Conservation (phyloP, 2,797 vertebrate species). For the Gephyroberyx darwinii region DNA sequence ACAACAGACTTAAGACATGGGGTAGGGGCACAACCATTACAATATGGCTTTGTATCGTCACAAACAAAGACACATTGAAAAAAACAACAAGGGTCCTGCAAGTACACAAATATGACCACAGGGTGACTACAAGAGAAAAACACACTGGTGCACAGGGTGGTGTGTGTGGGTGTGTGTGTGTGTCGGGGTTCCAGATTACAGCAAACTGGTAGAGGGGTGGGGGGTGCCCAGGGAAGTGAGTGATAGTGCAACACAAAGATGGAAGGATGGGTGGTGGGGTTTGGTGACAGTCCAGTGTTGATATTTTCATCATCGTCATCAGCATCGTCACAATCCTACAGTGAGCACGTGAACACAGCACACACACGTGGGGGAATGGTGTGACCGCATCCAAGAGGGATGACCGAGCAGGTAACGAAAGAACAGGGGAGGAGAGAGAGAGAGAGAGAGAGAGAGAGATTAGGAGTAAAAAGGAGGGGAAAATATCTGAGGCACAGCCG, state of each 20-base stretch:
- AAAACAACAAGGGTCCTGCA: conserved; percentile 66
- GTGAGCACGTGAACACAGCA: conserved; percentile 58
- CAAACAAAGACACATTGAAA: conserved; percentile 44
- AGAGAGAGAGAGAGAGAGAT: conserved; percentile 14
- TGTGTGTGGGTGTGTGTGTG: conserved; percentile 38
- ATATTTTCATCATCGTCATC: conserved; percentile 25
- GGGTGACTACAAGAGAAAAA: conserved; percentile 51
- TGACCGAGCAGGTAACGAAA: conserved; percentile 16
- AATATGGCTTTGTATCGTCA: conserved; percentile 28
- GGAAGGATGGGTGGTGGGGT: conserved; percentile 44
- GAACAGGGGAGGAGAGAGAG: neutral
- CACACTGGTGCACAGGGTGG: conserved; percentile 61
- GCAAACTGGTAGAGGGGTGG: conserved; percentile 34
- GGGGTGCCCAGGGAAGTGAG: conserved; percentile 40
- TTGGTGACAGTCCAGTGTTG: conserved; percentile 46
- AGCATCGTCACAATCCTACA: conserved; percentile 35
- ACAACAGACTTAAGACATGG: conserved; percentile 27
- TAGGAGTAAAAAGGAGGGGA: conserved; percentile 17
- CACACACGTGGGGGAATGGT: conserved; percentile 48
- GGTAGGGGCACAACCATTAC: conserved; percentile 10
- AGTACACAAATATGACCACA: conserved; percentile 45
- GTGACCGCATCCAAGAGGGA: conserved; percentile 49
- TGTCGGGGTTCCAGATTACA: conserved; percentile 39
- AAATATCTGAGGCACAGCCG: conserved; percentile 1
- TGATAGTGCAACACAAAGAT: conserved; percentile 66